Evolutionary conservation across 1,140 invertebrate genomes (phyloP).

Genomic region (Drosophila trapezifrons): DNA sequence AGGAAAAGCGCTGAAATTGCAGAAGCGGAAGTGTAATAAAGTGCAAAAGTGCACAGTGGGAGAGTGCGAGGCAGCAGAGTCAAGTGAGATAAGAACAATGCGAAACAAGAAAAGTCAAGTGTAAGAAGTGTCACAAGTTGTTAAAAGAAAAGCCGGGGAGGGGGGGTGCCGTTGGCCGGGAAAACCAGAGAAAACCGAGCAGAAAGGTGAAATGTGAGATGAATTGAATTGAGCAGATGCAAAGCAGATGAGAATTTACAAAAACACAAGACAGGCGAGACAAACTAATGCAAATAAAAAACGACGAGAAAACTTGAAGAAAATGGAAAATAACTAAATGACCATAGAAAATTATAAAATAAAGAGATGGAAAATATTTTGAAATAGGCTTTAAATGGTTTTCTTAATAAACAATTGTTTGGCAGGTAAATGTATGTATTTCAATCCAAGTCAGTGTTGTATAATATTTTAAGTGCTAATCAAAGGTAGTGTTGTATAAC

Average conservation of each 20-base stretch:
- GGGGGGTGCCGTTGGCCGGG: neutral
- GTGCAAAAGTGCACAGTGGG: conserved; percentile 57
- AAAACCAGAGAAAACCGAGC: neutral
- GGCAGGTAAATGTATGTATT: too few species aligned
- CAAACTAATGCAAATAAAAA: conserved; percentile 1
- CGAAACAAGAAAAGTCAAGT: conserved; percentile 64
- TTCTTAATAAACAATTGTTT: too few species aligned
- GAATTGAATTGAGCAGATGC: conserved; percentile 48
- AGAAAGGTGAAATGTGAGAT: conserved; percentile 41
- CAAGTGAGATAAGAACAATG: conserved; percentile 41
- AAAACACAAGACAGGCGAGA: conserved; percentile 2
- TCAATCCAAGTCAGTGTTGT: too few species aligned
- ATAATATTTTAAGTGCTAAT: too few species aligned
- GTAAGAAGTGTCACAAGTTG: conserved; percentile 58
- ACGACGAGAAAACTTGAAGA: neutral
- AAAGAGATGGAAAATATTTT: too few species aligned
- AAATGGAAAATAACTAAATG: neutral
- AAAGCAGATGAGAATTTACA: conserved; percentile 24
- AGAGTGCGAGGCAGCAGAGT: neutral
- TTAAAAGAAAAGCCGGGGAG: conserved; percentile 7
- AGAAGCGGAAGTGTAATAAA: conserved; percentile 73
- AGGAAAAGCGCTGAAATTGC: conserved; percentile 50
- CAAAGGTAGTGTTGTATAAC: too few species aligned
- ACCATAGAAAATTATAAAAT: neutral
- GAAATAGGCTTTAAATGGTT: too few species aligned